Evolutionary conservation across 1,140 invertebrate genomes (phyloP), one percentile per base, ranked within the genome.

Genomic region (Dolichoris vasculosae): DNA sequence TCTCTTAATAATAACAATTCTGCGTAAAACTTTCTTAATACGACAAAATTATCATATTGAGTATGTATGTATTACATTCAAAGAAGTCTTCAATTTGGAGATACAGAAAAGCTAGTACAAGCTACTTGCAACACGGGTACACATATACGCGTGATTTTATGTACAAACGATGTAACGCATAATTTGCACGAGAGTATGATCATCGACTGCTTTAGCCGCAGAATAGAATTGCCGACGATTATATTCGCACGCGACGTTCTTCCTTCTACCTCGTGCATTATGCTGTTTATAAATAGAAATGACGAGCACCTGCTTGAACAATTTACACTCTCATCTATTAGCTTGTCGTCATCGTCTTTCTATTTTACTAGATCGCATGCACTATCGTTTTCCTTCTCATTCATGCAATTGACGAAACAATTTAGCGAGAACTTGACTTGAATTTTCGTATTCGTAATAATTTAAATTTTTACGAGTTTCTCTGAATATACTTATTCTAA

Each of bases 251-350:
- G 87, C 82, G 46, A 63, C 81, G 81, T 85, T 83, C 87, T 82
- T 87, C 84, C 87, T 88, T 83, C 89, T 75, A 78, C 82, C 38
- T 73, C 26, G 35, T 9, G 35, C 20, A 71, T n/a, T 40, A 40
- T 11, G 35, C 87, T 86, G 77, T 89, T 92, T 93, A 92, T 90
- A 93, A 93, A 92, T 92, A 93, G 91, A 88, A 88, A 88, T 93
- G 92, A 92, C 92, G 89, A 89, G 88, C 92, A 92, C 91, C 92
- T 92, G 91, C 90, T 89, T 83, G 82, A 90, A 85, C 89, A 88
- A 89, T 91, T 92, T 90, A 90, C 88, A 71, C 69, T 89, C 89
- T 89, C 85, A 87, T 84, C 82, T 84, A 82, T 86, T 88, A 71
- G 75, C 76, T 87, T 83, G 77, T 86, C 79, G 59, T 2, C 43